Evolutionary conservation across 1,140 invertebrate species (phyloP).

Genomic region (Bilobella aurantiaca): DNA sequence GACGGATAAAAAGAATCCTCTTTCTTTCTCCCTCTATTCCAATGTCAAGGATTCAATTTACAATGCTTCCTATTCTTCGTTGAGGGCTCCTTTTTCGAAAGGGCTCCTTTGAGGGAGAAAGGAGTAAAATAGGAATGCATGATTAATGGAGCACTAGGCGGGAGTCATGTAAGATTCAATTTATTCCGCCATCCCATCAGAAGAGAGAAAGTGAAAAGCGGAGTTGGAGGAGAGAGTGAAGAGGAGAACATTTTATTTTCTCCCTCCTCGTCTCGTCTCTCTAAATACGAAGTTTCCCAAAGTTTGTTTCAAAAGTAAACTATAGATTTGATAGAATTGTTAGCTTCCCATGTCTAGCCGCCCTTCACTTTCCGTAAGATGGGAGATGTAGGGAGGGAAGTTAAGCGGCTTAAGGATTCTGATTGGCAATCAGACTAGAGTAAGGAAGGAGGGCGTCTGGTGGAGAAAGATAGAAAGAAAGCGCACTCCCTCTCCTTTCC

Average conservation of each 20-base stretch:
- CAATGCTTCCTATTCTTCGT: background rate
- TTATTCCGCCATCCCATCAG: background rate
- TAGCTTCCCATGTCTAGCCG: too few relatives aligned
- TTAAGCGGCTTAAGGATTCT: slow-evolving; percentile 32
- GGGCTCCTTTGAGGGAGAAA: background rate
- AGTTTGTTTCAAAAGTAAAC: background rate
- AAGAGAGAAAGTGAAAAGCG: background rate
- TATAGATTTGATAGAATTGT: too few relatives aligned
- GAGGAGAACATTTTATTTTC: background rate
- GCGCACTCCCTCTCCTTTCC: background rate
- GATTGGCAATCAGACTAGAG: slow-evolving; percentile 34
- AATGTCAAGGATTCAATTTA: slow-evolving; percentile 1
- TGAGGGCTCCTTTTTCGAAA: background rate
- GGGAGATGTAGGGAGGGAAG: slow-evolving; percentile 2
- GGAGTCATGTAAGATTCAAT: background rate
- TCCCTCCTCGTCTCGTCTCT: background rate
- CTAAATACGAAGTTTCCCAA: background rate
- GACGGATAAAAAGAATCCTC: background rate
- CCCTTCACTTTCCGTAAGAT: too few relatives aligned
- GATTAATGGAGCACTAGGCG: background rate
- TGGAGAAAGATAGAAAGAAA: slow-evolving; percentile 20
- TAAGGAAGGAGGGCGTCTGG: slow-evolving; percentile 19
- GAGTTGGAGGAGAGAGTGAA: background rate
- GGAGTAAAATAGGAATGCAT: background rate
- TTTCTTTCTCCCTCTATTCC: background rate